phyloP scores from a whole-genome alignment of 2,888 invertebrate species.

The Eilema sororculum region DNA sequence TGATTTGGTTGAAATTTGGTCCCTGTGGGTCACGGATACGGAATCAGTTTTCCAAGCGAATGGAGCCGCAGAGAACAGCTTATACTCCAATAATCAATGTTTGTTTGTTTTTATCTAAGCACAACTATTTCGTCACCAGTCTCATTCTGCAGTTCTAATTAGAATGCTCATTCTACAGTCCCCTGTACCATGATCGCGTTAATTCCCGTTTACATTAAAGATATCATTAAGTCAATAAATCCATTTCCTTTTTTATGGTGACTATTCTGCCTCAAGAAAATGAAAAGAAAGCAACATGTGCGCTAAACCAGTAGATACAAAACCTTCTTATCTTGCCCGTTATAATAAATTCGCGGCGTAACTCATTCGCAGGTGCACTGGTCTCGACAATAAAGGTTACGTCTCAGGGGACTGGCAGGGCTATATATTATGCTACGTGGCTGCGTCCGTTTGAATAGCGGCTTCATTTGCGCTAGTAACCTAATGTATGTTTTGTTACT shows the following conservation, averaged over 20 bases:
- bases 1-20: too few relatives aligned
- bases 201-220: too few relatives aligned
- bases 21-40: too few relatives aligned
- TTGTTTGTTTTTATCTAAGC: too few relatives aligned
- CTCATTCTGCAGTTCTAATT: too few relatives aligned
- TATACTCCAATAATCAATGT: too few relatives aligned
- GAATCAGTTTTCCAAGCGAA: too few relatives aligned
- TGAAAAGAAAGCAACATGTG: conserved; percentile 43
- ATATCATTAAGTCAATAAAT: not conserved
- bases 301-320: conserved; percentile 36
- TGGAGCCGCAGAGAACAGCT: too few relatives aligned
- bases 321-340: conserved; percentile 47
- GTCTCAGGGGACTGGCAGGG: conserved; percentile 41
- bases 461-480: conserved; percentile 39
- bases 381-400: conserved; percentile 51
- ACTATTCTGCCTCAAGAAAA: conserved; percentile 2
- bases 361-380: conserved; percentile 55
- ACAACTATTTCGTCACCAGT: too few relatives aligned
- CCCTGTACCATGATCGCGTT: too few relatives aligned
- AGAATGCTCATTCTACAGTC: too few relatives aligned
- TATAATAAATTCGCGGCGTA: conserved; percentile 48
- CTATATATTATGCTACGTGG: conserved; percentile 39
- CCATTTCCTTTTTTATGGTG: not conserved
- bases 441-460: conserved; percentile 30
- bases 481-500: conserved; percentile 10